phyloP scores from a whole-genome alignment of 2,888 invertebrate genomes.

The Polyommatus iphigenia region DNA sequence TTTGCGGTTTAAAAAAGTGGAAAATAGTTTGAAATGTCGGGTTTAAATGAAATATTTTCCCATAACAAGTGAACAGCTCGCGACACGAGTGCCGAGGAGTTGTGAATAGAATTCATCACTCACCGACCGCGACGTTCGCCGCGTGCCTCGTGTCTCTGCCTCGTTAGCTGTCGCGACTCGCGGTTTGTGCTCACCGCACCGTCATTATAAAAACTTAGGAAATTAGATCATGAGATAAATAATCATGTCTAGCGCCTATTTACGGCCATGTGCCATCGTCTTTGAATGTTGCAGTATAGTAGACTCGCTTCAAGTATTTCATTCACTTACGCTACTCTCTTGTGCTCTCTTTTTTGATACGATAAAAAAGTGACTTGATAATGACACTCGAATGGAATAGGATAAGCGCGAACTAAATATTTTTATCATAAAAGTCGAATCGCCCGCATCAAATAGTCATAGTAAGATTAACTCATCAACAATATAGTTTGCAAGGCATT shows the following conservation, averaged over 20 bases:
- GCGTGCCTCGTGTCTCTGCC: neutral
- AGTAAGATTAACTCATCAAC: too few species aligned
- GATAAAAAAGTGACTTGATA: too few species aligned
- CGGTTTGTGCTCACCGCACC: neutral
- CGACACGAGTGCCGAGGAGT: constrained; percentile 20
- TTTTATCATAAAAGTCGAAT: too few species aligned
- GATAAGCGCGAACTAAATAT: too few species aligned
- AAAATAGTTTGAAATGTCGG: constrained; percentile 20
- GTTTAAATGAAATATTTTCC: constrained; percentile 24
- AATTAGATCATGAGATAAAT: neutral
- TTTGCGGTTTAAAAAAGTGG: constrained; percentile 17
- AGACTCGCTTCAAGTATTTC: neutral
- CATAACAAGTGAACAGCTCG: constrained; percentile 22
- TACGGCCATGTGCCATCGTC: neutral
- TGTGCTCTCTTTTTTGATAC: too few species aligned
- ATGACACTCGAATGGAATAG: too few species aligned
- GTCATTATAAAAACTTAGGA: constrained; percentile 4
- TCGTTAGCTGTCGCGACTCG: constrained; percentile 19
- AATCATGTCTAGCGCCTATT: neutral
- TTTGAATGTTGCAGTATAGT: neutral
- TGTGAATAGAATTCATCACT: constrained; percentile 25
- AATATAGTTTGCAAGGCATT: too few species aligned
- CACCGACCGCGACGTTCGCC: neutral
- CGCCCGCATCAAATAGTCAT: too few species aligned
- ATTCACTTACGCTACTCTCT: neutral